Base-by-base conservation (phyloP, 2,113 vertebrate genomes). In the Sphaerodactylus townsendi region DNA sequence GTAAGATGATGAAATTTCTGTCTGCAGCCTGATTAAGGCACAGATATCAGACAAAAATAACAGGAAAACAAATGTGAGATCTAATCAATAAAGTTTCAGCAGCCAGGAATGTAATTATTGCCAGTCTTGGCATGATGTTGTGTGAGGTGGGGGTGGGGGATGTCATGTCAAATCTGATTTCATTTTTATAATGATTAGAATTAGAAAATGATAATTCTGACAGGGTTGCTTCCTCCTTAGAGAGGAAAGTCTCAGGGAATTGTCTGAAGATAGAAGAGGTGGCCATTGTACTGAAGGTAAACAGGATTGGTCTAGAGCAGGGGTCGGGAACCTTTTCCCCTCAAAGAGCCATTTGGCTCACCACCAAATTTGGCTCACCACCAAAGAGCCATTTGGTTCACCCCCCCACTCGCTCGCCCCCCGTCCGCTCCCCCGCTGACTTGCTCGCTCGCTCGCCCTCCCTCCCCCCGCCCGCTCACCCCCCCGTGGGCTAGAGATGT, bases 81-180 rank as follows among this genome's bases (percentile, higher is more conserved):
- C 71, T 85, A 85, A 71, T 84, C 75, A 78, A 72, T 85, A 85
- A 72, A 85, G 76, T n/a, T 85, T 85, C 50, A 85, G 78, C 30
- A 72, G 76, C 70, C 56, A 72, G 53, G 83, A 62, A 44, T 48
- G 53, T 79, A 85, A 85, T 85, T 85, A 79, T 78, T 85, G 30
- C n/a, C 68, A 72, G 53, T 62, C 21, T 85, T n/a, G 48, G 21
- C 76, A 79, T 53, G 39, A 64, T 79, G n/a, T 68, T 83, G 75
- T 75, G 35, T 9, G n/a, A n/a, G n/a, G n/a, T 14, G 7, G 5
- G 15, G 56, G 19, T 17, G 11, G 33, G 39, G 62, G 46, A 64
- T 48, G 39, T 78, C 75, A 78, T 30, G 39, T 71, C 69, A 77
- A 84, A 46, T 64, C 66, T 56, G 8, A 79, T 71, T 76, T 72